Conservation (phyloP, 2,797 vertebrate species). For the Delichon dasypus region DNA sequence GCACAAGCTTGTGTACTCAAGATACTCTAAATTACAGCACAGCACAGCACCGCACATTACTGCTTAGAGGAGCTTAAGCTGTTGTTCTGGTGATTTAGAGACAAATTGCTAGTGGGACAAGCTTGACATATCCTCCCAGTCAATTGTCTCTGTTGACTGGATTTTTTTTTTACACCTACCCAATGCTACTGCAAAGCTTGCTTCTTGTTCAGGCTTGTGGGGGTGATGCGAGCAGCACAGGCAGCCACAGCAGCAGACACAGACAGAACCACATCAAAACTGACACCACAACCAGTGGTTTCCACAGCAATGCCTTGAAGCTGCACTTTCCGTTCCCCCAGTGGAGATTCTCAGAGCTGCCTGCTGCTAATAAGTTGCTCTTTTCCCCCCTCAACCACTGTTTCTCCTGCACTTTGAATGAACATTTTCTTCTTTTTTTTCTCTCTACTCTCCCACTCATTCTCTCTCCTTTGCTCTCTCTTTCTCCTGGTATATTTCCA, state of each 20-base stretch:
- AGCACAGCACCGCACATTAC: neutral
- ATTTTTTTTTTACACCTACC: neutral
- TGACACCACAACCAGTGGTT: neutral
- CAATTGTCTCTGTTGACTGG: neutral
- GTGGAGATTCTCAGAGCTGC: neutral
- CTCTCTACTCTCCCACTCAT: neutral
- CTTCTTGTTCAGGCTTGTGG: neutral
- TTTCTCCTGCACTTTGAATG: neutral
- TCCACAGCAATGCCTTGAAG: neutral
- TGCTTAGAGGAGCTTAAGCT: neutral
- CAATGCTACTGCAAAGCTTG: neutral
- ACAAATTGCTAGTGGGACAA: neutral
- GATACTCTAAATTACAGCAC: neutral
- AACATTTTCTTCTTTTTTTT: neutral
- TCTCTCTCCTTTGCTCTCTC: neutral
- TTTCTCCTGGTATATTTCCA: neutral
- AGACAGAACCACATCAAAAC: neutral
- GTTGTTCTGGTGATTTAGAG: neutral
- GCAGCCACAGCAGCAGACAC: neutral
- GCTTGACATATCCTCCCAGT: neutral
- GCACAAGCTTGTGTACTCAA: neutral
- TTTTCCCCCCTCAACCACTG: accelerated
- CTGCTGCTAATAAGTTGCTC: neutral
- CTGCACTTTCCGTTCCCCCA: neutral
- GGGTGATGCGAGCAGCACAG: neutral